phyloP scores from a whole-genome alignment of 1,140 invertebrate species.

The Heterodera carotae region DNA sequence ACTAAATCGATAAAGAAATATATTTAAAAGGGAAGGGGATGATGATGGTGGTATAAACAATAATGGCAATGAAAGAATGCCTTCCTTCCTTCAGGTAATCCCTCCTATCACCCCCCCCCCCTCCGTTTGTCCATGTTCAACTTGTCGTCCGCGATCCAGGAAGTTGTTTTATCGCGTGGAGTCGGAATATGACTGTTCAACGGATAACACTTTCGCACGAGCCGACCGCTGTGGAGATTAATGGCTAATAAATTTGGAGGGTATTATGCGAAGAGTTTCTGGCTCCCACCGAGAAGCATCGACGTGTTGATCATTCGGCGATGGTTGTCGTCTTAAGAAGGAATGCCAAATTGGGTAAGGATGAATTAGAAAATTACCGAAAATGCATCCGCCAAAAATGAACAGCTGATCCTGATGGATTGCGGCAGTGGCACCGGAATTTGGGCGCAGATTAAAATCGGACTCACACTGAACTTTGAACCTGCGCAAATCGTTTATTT shows the following conservation, averaged over 20 bases:
- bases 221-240: constrained; percentile 16
- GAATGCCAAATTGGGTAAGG: background rate
- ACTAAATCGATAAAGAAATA: too few relatives aligned
- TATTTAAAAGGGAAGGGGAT: too few relatives aligned
- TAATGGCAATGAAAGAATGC: too few relatives aligned
- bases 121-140: background rate
- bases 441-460: constrained; percentile 14
- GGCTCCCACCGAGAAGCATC: constrained; percentile 13
- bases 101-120: too few relatives aligned
- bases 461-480: constrained; percentile 29
- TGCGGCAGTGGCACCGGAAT: constrained; percentile 26
- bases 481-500: constrained; percentile 20
- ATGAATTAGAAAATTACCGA: background rate
- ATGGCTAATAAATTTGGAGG: constrained; percentile 17
- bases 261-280: too few relatives aligned
- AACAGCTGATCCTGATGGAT: constrained; percentile 7
- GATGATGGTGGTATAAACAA: too few relatives aligned
- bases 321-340: constrained; percentile 11
- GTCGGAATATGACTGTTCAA: constrained; percentile 14
- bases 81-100: too few relatives aligned
- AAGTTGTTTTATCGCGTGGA: constrained; percentile 24
- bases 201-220: constrained; percentile 11
- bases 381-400: constrained; percentile 28
- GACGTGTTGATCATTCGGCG: constrained; percentile 25
- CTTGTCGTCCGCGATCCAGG: constrained; percentile 28